Evolutionary conservation across 2,888 invertebrate species (phyloP).

Genomic region (Alentia gelatinosa): DNA sequence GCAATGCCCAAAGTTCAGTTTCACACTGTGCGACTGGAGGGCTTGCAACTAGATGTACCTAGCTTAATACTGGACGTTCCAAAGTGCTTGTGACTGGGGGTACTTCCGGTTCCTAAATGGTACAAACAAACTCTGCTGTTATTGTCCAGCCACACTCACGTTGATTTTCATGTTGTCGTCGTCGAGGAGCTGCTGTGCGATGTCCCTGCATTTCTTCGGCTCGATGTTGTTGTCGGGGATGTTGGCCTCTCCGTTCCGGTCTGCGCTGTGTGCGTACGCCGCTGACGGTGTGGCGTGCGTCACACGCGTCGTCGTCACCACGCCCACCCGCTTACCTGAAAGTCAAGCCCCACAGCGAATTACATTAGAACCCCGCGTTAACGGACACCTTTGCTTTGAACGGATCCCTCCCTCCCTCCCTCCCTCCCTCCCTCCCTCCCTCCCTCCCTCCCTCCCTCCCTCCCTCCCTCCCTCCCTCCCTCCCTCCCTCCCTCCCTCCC

Average conservation of each 20-base stretch:
- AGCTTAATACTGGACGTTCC: too few species aligned
- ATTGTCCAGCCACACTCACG: neutral
- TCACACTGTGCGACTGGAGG: too few species aligned
- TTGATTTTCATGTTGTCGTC: conserved; percentile 33
- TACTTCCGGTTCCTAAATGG: too few species aligned
- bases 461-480: neutral
- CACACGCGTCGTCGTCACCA: conserved; percentile 79
- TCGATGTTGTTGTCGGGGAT: neutral
- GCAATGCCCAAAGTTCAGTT: too few species aligned
- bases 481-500: neutral
- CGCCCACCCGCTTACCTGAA: conserved; percentile 76
- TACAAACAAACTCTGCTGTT: too few species aligned
- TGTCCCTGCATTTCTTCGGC: conserved; percentile 25
- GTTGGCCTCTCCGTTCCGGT: conserved; percentile 65
- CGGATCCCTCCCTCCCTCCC: neutral
- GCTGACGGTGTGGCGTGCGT: conserved; percentile 80
- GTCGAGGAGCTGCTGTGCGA: conserved; percentile 47
- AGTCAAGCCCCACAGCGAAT: neutral
- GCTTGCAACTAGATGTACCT: too few species aligned
- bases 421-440: neutral
- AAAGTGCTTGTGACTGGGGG: too few species aligned
- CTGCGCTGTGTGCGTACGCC: conserved; percentile 74
- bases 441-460: neutral
- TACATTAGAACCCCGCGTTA: too few species aligned
- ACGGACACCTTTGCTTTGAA: neutral